phyloP scores from a whole-genome alignment of 2,113 vertebrate genomes.

The Siniperca knerii region DNA sequence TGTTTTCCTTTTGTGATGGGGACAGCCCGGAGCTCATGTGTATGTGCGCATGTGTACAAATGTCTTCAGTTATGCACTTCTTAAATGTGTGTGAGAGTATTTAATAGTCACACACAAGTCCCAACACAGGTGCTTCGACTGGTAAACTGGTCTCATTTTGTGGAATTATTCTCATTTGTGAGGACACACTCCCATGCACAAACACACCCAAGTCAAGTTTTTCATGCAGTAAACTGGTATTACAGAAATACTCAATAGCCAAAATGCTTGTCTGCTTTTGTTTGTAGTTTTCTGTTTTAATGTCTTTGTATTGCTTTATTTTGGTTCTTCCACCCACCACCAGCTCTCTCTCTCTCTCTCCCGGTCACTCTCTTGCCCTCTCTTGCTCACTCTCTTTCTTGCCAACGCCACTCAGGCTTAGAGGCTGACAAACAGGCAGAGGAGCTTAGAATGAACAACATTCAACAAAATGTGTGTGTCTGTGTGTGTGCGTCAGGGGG shows the following conservation, averaged over 20 bases:
- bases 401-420: slow-evolving; percentile 82
- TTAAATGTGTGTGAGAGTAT: slow-evolving; percentile 5
- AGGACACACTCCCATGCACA: neutral
- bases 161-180: neutral
- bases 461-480: slow-evolving; percentile 36
- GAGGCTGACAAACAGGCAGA: slow-evolving; percentile 74
- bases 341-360: slow-evolving; percentile 15
- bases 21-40: slow-evolving; percentile 40
- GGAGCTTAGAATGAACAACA: slow-evolving; percentile 75
- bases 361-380: neutral
- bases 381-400: slow-evolving; percentile 28
- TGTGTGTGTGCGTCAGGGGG: slow-evolving; percentile 39
- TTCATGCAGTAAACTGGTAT: neutral
- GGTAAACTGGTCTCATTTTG: neutral
- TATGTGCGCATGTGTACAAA: neutral
- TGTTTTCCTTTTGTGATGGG: slow-evolving; percentile 53
- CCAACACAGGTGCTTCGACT: neutral
- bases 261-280: slow-evolving; percentile 18
- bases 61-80: neutral
- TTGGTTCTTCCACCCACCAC: slow-evolving; percentile 40
- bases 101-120: neutral
- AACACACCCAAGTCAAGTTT: neutral
- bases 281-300: slow-evolving; percentile 25
- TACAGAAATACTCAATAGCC: neutral
- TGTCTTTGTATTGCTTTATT: slow-evolving; percentile 34